A percentile compares a stretch with the other conserved stretches of the same genome.
Conservation (phyloP, 2,888 invertebrate species). For the Hoplodrina ambigua region DNA sequence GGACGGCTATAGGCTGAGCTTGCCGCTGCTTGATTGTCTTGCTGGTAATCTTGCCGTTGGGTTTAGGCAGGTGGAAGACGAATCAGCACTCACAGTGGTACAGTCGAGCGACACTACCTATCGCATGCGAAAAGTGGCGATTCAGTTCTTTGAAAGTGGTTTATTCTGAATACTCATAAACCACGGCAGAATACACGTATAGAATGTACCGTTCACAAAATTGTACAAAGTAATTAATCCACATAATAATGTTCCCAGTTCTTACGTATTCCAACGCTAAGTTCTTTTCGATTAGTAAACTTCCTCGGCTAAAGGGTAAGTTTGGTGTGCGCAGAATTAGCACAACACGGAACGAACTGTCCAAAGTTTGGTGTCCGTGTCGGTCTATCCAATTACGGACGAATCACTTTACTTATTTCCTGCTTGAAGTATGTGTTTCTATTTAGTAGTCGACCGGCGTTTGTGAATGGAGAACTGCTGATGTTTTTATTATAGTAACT, state of each 20-base stretch:
- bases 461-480: neutral
- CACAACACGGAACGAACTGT: conserved; percentile 57
- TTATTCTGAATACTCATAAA: too few species aligned
- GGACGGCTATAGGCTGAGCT: too few species aligned
- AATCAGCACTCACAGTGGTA: too few species aligned
- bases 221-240: neutral
- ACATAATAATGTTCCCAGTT: neutral
- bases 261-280: conserved; percentile 45
- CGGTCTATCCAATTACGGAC: conserved; percentile 66
- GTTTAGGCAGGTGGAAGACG: too few species aligned
- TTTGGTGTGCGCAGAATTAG: conserved; percentile 65
- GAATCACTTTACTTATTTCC: conserved; percentile 60
- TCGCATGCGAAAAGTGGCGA: too few species aligned
- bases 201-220: neutral
- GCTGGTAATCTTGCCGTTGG: too few species aligned
- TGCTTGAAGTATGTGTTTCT: conserved; percentile 29
- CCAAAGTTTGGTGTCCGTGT: conserved; percentile 64
- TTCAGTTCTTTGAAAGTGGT: too few species aligned
- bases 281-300: conserved; percentile 68
- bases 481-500: conserved; percentile 1
- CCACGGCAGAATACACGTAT: too few species aligned
- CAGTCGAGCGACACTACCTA: too few species aligned
- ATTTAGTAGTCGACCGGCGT: conserved; percentile 23
- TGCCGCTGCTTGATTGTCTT: too few species aligned
- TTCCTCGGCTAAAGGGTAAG: conserved; percentile 61